Conservation (phyloP, 2,113 vertebrate species). For the Phalacrocorax brasilianus region DNA sequence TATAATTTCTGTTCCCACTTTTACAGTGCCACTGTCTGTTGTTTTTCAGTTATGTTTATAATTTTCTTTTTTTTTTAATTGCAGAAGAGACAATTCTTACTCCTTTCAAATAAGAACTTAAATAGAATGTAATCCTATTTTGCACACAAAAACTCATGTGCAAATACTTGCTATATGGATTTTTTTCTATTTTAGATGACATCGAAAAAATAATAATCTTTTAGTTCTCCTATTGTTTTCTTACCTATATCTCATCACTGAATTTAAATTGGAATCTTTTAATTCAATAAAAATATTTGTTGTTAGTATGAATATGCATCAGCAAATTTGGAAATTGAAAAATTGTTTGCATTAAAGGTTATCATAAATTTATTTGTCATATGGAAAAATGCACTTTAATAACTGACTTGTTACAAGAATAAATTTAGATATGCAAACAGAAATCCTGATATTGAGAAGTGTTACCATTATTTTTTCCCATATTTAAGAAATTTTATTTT, state of each 20-base stretch:
- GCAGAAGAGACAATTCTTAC: not conserved
- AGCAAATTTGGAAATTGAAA: not conserved
- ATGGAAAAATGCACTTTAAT: not conserved
- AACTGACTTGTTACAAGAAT: not conserved
- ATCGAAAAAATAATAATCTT: rapidly evolving
- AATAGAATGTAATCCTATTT: not conserved
- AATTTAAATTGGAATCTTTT: not conserved
- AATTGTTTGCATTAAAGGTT: not conserved
- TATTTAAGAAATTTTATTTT: not conserved
- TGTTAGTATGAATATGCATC: not conserved
- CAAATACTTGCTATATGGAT: not conserved
- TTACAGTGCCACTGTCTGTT: not conserved
- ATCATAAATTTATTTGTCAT: not conserved
- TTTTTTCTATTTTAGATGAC: not conserved
- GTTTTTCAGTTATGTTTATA: not conserved
- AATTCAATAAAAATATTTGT: not conserved
- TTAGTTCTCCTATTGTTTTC: not conserved
- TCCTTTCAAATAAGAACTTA: not conserved
- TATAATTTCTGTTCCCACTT: not conserved
- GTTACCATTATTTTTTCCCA: not conserved
- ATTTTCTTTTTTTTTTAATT: not conserved
- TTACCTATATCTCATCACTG: not conserved
- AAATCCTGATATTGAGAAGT: not conserved
- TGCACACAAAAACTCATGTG: not conserved
- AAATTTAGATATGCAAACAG: not conserved